These are phyloP conservation scores for Ceyx margarethae DNA, from an alignment of 2,113 vertebrate genomes.

Conservation along the genomic window DNA sequence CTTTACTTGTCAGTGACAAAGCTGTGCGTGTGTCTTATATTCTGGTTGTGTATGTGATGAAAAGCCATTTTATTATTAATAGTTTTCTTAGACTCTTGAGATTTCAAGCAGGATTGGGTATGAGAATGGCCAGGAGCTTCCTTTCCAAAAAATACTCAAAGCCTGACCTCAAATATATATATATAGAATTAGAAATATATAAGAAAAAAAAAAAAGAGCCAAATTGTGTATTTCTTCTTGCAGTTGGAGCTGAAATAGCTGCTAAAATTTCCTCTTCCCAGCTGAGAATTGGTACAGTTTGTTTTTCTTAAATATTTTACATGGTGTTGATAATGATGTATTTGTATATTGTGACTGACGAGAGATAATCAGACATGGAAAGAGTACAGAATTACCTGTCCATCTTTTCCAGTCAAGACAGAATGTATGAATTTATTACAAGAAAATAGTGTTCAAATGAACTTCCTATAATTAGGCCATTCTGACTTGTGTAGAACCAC, in stretches of 20 bases:
- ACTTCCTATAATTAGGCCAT: conserved; percentile 63
- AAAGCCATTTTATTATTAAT: conserved; percentile 47
- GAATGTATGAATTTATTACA: conserved; percentile 72
- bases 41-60: neutral
- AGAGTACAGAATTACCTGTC: conserved; percentile 46
- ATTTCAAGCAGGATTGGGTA: conserved; percentile 15
- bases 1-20: neutral
- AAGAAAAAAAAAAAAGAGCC: conserved; percentile 28
- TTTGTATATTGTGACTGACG: conserved; percentile 67
- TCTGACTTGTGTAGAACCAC: conserved; percentile 63
- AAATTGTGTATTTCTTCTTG: conserved; percentile 32
- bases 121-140: neutral
- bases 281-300: conserved; percentile 59
- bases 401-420: conserved; percentile 42
- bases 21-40: neutral
- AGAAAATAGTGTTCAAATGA: conserved; percentile 49
- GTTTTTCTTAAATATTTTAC: conserved; percentile 61
- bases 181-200: conserved; percentile 32
- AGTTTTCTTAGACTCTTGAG: conserved; percentile 11
- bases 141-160: conserved; percentile 41
- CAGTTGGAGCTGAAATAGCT: conserved; percentile 41
- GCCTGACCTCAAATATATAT: neutral
- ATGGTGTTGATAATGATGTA: conserved; percentile 64
- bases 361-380: conserved; percentile 62
- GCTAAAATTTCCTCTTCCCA: conserved; percentile 11